Evolutionary conservation across 2,888 invertebrate species (phyloP), one percentile per base, ranked within the genome.

Genomic region (Hydrotaea diabolus): DNA sequence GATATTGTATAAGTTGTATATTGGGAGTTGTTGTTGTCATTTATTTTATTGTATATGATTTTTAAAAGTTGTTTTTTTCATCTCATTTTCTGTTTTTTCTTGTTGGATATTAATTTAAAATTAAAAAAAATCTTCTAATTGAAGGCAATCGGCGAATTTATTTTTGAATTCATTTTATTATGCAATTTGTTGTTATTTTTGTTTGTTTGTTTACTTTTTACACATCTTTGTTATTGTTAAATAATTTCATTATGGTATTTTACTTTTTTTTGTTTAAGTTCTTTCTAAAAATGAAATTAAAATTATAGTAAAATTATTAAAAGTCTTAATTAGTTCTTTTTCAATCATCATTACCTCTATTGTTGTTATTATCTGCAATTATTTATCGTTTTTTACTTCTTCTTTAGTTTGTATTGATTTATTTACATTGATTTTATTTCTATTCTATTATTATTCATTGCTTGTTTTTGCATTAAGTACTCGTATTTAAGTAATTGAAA

Each of bases 91-190:
- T 86, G 80, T 82, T 80, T 82, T 86, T 82, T n/a, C 86, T 87
- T 87, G 80, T 82, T 85, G 84, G 85, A 77, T 87, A 88, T 87
- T 88, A 86, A 87, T 85, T 92, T 89, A 90, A 91, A 90, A 91
- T 90, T 90, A 91, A 91, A 92, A 31, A 91, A 91, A 91, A 91
- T 91, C 92, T 91, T 92, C 91, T 92, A 91, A 89, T 92, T 92
- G 92, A 92, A 92, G 91, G 91, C 91, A 92, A 92, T 92, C 92
- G 91, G 91, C 91, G 91, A 92, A 92, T 92, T 92, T 91, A 90
- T 91, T 91, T 91, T 91, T 88, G 90, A 90, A 90, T 90, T 87
- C 87, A 89, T 91, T 90, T 89, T 90, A 90, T 88, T 89, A 88
- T 90, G 89, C 90, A 90, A 77, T 86, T 86, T 83, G 55, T 82